phyloP scores from a whole-genome alignment of 2,113 vertebrate genomes.

The Puffinus mauretanicus region DNA sequence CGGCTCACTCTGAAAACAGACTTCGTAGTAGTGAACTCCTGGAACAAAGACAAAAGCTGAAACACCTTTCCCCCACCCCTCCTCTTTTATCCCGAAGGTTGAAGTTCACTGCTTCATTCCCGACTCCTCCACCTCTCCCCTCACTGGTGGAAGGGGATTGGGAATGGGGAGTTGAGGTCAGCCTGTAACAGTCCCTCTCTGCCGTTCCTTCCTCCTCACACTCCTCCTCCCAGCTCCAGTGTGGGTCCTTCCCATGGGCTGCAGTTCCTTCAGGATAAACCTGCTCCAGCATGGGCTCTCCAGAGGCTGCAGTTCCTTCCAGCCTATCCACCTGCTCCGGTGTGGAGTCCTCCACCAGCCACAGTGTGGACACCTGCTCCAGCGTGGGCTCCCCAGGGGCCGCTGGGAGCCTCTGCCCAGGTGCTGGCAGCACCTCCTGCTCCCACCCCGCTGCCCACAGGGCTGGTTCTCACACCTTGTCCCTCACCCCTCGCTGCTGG shows the following conservation, averaged over 20 bases:
- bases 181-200: background rate
- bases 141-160: background rate
- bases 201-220: background rate
- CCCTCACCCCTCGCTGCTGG: background rate
- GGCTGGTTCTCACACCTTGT: background rate
- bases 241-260: background rate
- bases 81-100: fast-evolving
- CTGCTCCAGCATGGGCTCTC: background rate
- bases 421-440: background rate
- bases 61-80: fast-evolving
- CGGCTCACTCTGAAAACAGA: background rate
- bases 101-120: background rate
- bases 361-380: background rate
- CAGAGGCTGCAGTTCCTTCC: background rate
- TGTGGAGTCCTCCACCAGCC: background rate
- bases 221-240: background rate
- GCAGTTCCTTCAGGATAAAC: background rate
- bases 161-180: background rate
- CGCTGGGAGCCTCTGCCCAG: background rate
- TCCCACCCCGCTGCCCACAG: background rate
- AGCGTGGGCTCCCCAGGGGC: background rate
- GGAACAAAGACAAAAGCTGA: background rate
- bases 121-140: background rate
- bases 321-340: background rate
- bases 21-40: background rate